Evolutionary conservation across 1,140 invertebrate genomes (phyloP).

Genomic region (Drosophila miranda): DNA sequence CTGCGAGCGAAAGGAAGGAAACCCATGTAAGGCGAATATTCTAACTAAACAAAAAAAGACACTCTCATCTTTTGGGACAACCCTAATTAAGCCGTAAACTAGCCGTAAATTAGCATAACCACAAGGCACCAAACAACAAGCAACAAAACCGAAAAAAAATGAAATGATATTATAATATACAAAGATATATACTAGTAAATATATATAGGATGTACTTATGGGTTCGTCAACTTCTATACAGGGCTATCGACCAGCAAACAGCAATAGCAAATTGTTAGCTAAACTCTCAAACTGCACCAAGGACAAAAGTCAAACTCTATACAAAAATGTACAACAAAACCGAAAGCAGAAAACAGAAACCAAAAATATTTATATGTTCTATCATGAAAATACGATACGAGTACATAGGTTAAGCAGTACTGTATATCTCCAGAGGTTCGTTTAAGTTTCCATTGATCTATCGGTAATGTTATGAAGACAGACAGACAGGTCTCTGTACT

Average conservation of each 20-base stretch:
- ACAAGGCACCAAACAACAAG: conserved; percentile 56
- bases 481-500: conserved; percentile 66
- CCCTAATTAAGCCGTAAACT: conserved; percentile 46
- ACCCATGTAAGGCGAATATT: conserved; percentile 69
- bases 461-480: conserved; percentile 46
- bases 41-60: conserved; percentile 37
- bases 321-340: conserved; percentile 29
- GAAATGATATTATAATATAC: conserved; percentile 17
- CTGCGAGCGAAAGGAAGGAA: conserved; percentile 33
- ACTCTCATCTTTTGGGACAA: conserved; percentile 56
- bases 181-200: conserved; percentile 15
- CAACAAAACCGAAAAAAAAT: neutral
- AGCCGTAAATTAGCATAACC: conserved; percentile 51
- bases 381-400: conserved; percentile 9
- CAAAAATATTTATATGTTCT: conserved; percentile 34
- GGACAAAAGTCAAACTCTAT: conserved; percentile 34
- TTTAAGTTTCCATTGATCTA: conserved; percentile 61
- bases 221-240: conserved; percentile 66
- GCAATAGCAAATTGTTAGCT: conserved; percentile 53
- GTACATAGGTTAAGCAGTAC: conserved; percentile 33
- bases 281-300: conserved; percentile 57
- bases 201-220: conserved; percentile 34
- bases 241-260: conserved; percentile 62
- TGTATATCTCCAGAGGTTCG: conserved; percentile 10
- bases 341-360: conserved; percentile 9